Evolutionary conservation across 2,797 vertebrate species (phyloP), one percentile per base, ranked within the genome.

Genomic region (Lutjanus campechanus): DNA sequence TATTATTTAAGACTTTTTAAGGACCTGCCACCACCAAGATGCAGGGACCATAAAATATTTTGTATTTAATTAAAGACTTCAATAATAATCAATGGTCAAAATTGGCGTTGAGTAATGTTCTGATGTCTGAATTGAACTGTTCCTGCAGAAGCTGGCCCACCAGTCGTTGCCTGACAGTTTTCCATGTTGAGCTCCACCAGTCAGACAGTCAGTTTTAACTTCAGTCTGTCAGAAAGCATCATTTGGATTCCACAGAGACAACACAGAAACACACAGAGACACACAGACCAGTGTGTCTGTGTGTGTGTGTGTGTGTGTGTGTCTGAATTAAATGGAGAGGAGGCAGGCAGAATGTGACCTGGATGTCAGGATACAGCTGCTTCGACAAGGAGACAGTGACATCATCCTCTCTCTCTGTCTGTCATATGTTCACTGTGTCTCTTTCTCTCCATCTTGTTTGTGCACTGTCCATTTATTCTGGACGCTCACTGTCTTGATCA

Each of bases 311-410:
- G 25, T 20, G 58, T 59, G 59, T 56, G 50, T 51, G n/a, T 17
- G 76, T 13, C n/a, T 50, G 20, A 36, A 13, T 15, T 3, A 4
- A 50, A 68, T 11, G 41, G 22, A 29, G 15, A 66, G 9, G 58
- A 56, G 65, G 61, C 6, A 55, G 46, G 61, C 66, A 68, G 69
- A 50, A 70, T 61, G 47, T 25, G 54, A 68, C 66, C 62, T 67
- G 62, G 17, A 60, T 55, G 77, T 70, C 73, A 79, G 56, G 56
- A 65, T 54, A 64, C 49, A 82, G 62, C 62, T 88, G 65, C 65
- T 69, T 75, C 7, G 16, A 60, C 22, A 47, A 76, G 53, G 46
- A 69, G 20, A 77, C 63, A 16, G 41, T 81, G 69, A 89, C 80
- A 71, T 82, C 80, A 83, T 69, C 17, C 8, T 65, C 62, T 51